Conservation (phyloP, 2,113 vertebrate species). For the Anhinga anhinga region DNA sequence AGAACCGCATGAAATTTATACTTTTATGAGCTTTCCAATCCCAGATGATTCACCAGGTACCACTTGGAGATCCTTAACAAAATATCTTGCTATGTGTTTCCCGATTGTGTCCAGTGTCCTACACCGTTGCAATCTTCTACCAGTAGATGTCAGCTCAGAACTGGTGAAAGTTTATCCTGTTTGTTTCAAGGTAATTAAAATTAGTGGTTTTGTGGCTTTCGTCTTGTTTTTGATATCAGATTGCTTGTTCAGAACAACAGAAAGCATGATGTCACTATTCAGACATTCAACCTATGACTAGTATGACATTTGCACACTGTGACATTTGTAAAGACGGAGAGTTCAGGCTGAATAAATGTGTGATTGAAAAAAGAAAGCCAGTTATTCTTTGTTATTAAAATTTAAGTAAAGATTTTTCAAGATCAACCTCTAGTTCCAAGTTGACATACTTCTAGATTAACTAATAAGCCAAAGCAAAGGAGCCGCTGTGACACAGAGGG, state of each 20-base stretch:
- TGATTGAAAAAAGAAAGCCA: background rate
- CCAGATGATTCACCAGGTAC: background rate
- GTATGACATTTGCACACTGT: background rate
- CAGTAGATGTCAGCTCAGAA: conserved; percentile 57
- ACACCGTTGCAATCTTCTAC: background rate
- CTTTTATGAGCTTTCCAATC: background rate
- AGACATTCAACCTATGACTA: background rate
- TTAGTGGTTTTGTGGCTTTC: background rate
- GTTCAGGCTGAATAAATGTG: background rate
- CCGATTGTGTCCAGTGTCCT: background rate
- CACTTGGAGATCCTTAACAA: background rate
- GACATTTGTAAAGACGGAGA: background rate
- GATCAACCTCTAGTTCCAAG: background rate
- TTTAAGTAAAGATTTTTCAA: background rate
- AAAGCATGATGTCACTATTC: background rate
- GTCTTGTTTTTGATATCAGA: background rate
- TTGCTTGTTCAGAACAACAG: background rate
- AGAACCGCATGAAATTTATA: background rate
- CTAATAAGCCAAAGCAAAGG: background rate
- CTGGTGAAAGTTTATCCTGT: conserved; percentile 8
- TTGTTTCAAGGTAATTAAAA: background rate
- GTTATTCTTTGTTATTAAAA: background rate
- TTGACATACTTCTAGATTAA: background rate
- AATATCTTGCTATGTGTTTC: background rate
- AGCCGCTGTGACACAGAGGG: background rate